Evolutionary conservation across 2,113 vertebrate genomes (phyloP), one percentile per base, ranked within the genome.

Genomic region (Terrapene triunguis): DNA sequence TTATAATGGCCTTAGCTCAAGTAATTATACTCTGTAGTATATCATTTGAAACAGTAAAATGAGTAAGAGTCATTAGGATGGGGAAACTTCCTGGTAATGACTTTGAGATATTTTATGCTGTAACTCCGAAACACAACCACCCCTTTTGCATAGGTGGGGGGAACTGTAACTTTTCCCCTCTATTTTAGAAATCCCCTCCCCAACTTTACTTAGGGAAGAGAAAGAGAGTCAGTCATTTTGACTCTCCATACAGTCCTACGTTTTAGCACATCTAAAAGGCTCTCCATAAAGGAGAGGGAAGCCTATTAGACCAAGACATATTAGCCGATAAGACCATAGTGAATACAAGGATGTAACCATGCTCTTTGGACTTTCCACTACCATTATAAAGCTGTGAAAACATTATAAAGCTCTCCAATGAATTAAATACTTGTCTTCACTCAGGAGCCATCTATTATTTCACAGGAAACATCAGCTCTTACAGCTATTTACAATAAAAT

Each of bases 1-100:
- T 38, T 4, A 6, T 25, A 84, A 25, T 79, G 47, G 91, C 48
- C 92, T 92, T 89, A 92, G 44, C 81, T 90, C 27, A 62, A 94
- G 4, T 87, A 8, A 83, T 72, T 82, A 82, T 11, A 76, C 14
- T 17, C 48, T 90, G 88, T 22, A 86, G 89, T 93, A 88, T 10
- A 69, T 0, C 0, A 93, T 82, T 42, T 83, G n/a, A 51, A 92
- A 87, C 22, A 80, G 53, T 9, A 2, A 3, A 25, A 44, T 42
- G 22, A 59, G 14, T 35, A 81, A 74, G 69, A 74, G 72, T 65
- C 62, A 65, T 65, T 35, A 65, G 42, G 11, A 81, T 29, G 5
- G 21, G 21, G 81, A 89, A 53, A n/a, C 4, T 69, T 84, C 47
- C 32, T 85, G 88, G 24, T 51, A 74, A 44, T 38, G 51, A 25